phyloP scores from a whole-genome alignment of 2,888 invertebrate genomes.

The Tortricodes alternella region DNA sequence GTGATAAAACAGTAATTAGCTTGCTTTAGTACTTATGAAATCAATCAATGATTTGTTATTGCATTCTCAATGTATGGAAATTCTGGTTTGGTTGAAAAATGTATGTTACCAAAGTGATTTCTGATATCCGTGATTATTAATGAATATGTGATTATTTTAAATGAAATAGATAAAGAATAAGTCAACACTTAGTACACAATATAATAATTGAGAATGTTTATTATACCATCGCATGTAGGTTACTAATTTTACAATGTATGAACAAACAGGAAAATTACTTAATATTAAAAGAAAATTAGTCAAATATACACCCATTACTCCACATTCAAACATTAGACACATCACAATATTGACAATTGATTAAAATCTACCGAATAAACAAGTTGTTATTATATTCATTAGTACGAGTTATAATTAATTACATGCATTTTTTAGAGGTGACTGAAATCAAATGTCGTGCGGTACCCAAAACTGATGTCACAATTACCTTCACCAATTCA shows the following conservation, averaged over 20 bases:
- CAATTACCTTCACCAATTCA: constrained; percentile 63
- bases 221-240: constrained; percentile 11
- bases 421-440: constrained; percentile 15
- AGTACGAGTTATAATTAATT: background rate
- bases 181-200: constrained; percentile 3
- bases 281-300: constrained; percentile 51
- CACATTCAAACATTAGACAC: constrained; percentile 39
- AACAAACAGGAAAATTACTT: background rate
- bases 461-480: constrained; percentile 33
- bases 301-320: constrained; percentile 76
- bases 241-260: constrained; percentile 16
- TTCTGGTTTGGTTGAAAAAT: constrained; percentile 19
- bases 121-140: constrained; percentile 5
- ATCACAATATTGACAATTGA: constrained; percentile 18
- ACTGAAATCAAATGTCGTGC: constrained; percentile 20
- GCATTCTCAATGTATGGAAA: constrained; percentile 10
- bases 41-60: constrained; percentile 20
- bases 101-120: constrained; percentile 22
- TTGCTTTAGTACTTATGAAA: constrained; percentile 4
- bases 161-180: constrained; percentile 19
- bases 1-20: constrained; percentile 1
- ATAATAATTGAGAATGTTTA: constrained; percentile 11
- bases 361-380: background rate
- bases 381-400: constrained; percentile 1
- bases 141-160: background rate